Evolutionary conservation across 2,888 invertebrate species (phyloP).

Genomic region (Hyalella azteca): DNA sequence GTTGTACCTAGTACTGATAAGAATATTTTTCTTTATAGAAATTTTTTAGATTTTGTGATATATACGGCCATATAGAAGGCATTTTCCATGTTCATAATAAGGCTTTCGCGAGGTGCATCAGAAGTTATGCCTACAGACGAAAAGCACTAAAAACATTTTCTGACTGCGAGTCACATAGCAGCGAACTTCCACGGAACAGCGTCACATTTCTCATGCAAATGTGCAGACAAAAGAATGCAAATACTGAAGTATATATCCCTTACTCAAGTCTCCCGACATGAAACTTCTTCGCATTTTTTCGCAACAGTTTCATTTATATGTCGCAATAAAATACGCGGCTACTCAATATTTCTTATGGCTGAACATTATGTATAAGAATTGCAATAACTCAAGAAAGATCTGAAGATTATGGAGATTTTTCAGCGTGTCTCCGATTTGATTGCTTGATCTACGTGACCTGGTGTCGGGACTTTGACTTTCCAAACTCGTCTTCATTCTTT

Average conservation of each 20-base stretch:
- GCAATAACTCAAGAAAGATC: slow-evolving; percentile 35
- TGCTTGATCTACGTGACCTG: slow-evolving; percentile 30
- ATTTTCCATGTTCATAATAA: no score
- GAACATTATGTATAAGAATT: slow-evolving; percentile 22
- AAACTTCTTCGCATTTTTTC: not conserved
- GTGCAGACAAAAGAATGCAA: slow-evolving; percentile 26
- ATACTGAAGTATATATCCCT: not conserved
- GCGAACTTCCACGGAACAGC: not conserved
- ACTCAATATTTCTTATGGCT: slow-evolving; percentile 35
- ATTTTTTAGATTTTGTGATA: no score
- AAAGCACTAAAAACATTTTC: slow-evolving; percentile 8
- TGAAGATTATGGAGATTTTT: not conserved
- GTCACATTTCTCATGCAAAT: slow-evolving; percentile 30
- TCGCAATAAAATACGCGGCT: slow-evolving; percentile 10
- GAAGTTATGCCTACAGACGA: not conserved
- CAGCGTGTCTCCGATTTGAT: slow-evolving; percentile 27
- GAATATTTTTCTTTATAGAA: no score
- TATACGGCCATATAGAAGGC: no score
- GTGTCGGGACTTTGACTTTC: not conserved
- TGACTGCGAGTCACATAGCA: not conserved
- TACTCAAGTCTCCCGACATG: not conserved
- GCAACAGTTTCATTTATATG: slow-evolving; percentile 15
- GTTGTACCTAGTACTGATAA: no score
- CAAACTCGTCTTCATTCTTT: no score
- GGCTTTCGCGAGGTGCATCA: no score